Conservation (phyloP, 2,797 vertebrate species). For the Myotis pilosus region DNA sequence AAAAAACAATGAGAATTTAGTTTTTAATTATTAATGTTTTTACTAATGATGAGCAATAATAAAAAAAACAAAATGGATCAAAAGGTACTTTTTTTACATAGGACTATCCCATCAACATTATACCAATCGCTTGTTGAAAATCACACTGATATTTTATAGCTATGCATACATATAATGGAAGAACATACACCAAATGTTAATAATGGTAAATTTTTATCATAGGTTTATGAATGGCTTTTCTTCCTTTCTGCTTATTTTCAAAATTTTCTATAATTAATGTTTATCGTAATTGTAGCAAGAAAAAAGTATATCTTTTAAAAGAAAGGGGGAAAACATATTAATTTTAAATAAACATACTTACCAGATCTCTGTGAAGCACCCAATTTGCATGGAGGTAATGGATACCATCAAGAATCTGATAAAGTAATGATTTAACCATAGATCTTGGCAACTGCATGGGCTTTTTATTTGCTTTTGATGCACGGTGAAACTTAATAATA, state of each 20-base stretch:
- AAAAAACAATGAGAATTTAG: conserved; percentile 69
- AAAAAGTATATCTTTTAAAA: conserved; percentile 4
- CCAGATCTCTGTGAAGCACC: conserved; percentile 90
- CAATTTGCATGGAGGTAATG: conserved; percentile 91
- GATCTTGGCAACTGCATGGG: conserved; percentile 90
- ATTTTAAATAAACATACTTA: conserved; percentile 74
- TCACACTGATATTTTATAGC: conserved; percentile 20
- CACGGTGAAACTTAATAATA: conserved; percentile 91
- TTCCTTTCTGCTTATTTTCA: conserved; percentile 29
- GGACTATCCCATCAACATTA: conserved; percentile 27
- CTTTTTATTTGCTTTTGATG: conserved; percentile 91
- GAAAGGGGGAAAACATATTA: neutral
- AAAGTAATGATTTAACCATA: conserved; percentile 90
- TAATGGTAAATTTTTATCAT: neutral
- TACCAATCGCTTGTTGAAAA: conserved; percentile 21
- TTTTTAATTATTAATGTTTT: conserved; percentile 65
- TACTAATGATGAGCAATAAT: conserved; percentile 71
- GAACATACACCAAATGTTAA: neutral
- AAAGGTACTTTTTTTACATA: conserved; percentile 49
- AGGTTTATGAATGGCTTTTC: neutral
- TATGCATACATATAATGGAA: neutral
- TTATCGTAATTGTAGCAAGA: conserved; percentile 18
- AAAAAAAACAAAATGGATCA: conserved; percentile 72
- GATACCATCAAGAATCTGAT: conserved; percentile 91
- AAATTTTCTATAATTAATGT: conserved; percentile 36